phyloP scores from a whole-genome alignment of 2,888 invertebrate species.

The Lycaena phlaeas region DNA sequence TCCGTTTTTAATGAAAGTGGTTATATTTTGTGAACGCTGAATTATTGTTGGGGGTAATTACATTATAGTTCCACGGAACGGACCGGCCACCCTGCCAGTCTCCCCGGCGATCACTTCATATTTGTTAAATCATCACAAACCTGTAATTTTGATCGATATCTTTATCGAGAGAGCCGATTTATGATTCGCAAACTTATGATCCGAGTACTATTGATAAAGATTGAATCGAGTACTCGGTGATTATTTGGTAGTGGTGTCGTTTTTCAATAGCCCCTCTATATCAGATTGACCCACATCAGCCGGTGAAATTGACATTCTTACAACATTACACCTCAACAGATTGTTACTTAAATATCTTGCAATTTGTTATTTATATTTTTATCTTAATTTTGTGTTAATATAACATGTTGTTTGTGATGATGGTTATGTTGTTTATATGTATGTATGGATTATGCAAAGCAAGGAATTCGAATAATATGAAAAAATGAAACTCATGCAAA shows the following conservation, averaged over 20 bases:
- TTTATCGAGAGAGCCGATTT: conserved; percentile 68
- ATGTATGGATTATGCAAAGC: no score
- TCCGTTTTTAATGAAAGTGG: conserved; percentile 57
- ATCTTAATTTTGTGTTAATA: conserved; percentile 13
- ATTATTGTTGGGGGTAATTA: conserved; percentile 57
- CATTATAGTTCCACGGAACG: conserved; percentile 65
- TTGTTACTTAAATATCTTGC: conserved; percentile 21
- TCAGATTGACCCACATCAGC: conserved; percentile 61
- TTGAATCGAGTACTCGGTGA: conserved; percentile 24
- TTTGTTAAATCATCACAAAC: conserved; percentile 70
- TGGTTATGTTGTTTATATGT: conserved; percentile 4
- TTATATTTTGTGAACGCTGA: conserved; percentile 46
- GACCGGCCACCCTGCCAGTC: conserved; percentile 55
- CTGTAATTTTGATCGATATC: conserved; percentile 74
- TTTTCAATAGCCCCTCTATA: conserved; percentile 66
- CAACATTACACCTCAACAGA: conserved; percentile 32
- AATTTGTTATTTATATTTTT: conserved; percentile 16
- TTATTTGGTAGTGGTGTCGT: conserved; percentile 63
- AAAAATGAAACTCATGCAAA: no score
- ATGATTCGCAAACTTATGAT: conserved; percentile 63
- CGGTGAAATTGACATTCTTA: conserved; percentile 56
- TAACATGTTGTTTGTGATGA: no score
- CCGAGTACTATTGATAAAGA: conserved; percentile 41
- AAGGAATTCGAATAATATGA: no score
- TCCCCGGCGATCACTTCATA: conserved; percentile 56